phyloP scores from a whole-genome alignment of 37 sponge, comb jelly and placozoan species.

The Axinella damicornis region DNA sequence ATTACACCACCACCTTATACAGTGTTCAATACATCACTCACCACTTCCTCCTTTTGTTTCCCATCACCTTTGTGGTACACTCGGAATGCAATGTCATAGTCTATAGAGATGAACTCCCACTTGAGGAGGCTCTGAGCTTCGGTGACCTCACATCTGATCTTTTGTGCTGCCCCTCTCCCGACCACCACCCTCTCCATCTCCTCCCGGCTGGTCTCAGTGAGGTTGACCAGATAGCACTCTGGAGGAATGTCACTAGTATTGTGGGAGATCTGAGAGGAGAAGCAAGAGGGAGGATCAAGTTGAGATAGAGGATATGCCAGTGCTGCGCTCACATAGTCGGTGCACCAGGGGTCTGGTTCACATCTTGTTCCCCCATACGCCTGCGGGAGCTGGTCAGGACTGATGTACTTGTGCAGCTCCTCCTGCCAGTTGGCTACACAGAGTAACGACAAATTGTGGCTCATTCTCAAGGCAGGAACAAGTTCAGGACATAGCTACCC shows the following conservation, averaged over 20 bases:
- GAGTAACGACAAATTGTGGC: no score
- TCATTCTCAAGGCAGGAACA: no score
- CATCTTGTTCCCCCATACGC: conserved; percentile 58
- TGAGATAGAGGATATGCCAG: not conserved
- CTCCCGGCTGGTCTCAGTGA: conserved; percentile 46
- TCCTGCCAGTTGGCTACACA: conserved; percentile 54
- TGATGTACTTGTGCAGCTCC: conserved; percentile 63
- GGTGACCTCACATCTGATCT: conserved; percentile 13
- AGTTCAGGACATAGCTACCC: not conserved
- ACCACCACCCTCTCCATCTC: conserved; percentile 67
- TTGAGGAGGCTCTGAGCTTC: conserved; percentile 25
- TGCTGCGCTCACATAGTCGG: conserved; percentile 23
- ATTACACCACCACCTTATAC: not conserved
- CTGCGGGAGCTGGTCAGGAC: conserved; percentile 60
- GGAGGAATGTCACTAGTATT: not conserved
- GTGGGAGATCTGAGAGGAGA: not conserved
- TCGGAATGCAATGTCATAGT: conserved; percentile 85
- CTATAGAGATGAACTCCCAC: conserved; percentile 76
- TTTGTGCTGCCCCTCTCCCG: conserved; percentile 46
- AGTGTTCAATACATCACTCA: no score
- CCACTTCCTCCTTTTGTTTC: conserved; percentile 40
- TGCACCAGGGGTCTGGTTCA: conserved; percentile 78
- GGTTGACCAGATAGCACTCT: conserved; percentile 64
- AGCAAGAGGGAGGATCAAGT: not conserved
- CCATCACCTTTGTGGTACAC: conserved; percentile 49